Evolutionary conservation across 2,113 vertebrate species (phyloP).

Genomic region (Mohoua ochrocephala): DNA sequence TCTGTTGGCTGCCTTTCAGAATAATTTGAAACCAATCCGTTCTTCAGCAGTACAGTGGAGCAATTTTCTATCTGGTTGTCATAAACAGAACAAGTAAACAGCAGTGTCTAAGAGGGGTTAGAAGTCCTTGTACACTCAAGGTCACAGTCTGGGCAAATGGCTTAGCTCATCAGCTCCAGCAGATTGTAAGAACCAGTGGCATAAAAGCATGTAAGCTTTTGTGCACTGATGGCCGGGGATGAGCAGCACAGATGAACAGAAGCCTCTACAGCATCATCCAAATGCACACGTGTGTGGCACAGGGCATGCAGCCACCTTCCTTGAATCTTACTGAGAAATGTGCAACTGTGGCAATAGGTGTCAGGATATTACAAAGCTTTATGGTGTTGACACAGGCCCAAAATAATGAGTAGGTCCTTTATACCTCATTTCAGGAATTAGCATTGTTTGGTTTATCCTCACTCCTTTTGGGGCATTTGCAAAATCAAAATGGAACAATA

Average conservation of each 20-base stretch:
- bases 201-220: background rate
- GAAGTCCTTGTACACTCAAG: background rate
- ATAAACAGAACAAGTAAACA: constrained; percentile 46
- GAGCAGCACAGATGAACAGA: background rate
- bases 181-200: background rate
- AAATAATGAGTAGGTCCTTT: background rate
- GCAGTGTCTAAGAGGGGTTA: background rate
- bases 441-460: background rate
- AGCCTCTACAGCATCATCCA: background rate
- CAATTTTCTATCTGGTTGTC: constrained; percentile 42
- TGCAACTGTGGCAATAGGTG: background rate
- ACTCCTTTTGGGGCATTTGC: background rate
- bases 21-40: background rate
- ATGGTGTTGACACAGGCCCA: background rate
- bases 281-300: background rate
- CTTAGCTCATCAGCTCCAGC: background rate
- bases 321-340: background rate
- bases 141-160: background rate
- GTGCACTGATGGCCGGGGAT: background rate
- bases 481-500: background rate
- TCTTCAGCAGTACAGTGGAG: constrained; percentile 5
- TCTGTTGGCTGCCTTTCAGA: constrained; percentile 34
- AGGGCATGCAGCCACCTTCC: background rate
- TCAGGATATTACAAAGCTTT: background rate
- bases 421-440: background rate